Evolutionary conservation across 2,888 invertebrate genomes (phyloP).

Genomic region (Ochlodes sylvanus): DNA sequence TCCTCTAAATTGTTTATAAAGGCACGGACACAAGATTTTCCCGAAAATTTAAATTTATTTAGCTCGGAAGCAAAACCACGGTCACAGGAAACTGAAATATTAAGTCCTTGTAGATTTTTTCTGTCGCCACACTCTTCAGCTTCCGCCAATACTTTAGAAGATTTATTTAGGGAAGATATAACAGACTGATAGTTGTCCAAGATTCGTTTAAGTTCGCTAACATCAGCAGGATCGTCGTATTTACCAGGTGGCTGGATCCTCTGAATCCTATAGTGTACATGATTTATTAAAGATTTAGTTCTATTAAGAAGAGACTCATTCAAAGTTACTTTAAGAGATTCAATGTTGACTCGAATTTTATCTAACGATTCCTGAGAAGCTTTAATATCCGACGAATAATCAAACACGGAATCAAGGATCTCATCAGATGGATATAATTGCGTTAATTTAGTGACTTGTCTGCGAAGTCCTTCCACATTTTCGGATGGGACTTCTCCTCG

Average conservation of each 20-base stretch:
- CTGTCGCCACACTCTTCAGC: too few species aligned
- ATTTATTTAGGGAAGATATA: constrained; percentile 37
- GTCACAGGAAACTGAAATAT: constrained; percentile 23
- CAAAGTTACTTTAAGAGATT: not conserved
- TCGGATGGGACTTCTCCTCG: too few species aligned
- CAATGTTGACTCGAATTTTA: not conserved
- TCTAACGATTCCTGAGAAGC: not conserved
- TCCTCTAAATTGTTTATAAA: constrained; percentile 37
- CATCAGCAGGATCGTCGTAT: constrained; percentile 1
- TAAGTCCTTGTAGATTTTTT: not conserved
- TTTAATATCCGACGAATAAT: not conserved
- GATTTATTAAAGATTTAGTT: constrained; percentile 25
- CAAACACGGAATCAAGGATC: not conserved
- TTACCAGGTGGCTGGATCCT: constrained; percentile 25
- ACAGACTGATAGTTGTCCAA: not conserved
- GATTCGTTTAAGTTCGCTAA: not conserved
- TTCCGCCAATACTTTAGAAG: too few species aligned
- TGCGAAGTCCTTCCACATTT: constrained; percentile 10
- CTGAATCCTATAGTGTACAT: constrained; percentile 40
- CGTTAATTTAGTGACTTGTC: constrained; percentile 8
- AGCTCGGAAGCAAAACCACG: not conserved
- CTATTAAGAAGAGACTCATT: constrained; percentile 2
- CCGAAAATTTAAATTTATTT: constrained; percentile 36
- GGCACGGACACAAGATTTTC: constrained; percentile 37
- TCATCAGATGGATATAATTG: not conserved